phyloP scores from a whole-genome alignment of 2,797 vertebrate genomes.

The Chanos chanos region DNA sequence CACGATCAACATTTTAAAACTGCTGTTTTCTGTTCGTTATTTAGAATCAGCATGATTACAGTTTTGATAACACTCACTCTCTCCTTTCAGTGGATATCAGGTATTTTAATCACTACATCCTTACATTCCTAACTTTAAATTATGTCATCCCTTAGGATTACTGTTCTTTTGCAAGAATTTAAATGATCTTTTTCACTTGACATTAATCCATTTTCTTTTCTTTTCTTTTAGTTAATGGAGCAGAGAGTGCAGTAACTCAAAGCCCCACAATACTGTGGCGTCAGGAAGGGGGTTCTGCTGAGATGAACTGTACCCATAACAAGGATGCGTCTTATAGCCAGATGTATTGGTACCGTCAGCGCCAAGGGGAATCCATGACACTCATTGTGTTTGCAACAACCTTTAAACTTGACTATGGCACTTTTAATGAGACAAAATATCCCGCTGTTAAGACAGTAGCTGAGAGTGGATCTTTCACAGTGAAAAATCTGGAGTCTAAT shows the following conservation, averaged over 20 bases:
- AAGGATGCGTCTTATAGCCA: not conserved
- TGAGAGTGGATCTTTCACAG: conserved; percentile 27
- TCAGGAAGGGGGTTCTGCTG: not conserved
- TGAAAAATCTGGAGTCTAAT: conserved; percentile 30
- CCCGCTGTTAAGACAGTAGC: not conserved
- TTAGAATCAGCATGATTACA: not conserved
- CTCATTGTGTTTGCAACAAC: conserved; percentile 17
- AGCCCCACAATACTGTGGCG: not conserved
- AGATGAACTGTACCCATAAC: conserved; percentile 33
- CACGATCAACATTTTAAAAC: too few species aligned
- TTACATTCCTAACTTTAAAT: not conserved
- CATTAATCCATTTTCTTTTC: not conserved
- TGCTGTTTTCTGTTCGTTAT: too few species aligned
- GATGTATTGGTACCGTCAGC: conserved; percentile 45
- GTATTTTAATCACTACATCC: not conserved
- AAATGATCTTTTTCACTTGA: not conserved
- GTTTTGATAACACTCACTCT: not conserved
- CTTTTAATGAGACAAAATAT: conserved; percentile 18
- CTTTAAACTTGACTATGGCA: conserved; percentile 8
- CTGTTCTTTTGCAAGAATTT: too few species aligned
- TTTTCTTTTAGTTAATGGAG: too few species aligned
- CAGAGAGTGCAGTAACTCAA: conserved; percentile 14
- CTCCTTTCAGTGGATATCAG: not conserved
- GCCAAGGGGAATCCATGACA: conserved; percentile 44
- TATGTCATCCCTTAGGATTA: not conserved